phyloP scores from a whole-genome alignment of 2,888 invertebrate genomes.

The Epinotia brunnichana region DNA sequence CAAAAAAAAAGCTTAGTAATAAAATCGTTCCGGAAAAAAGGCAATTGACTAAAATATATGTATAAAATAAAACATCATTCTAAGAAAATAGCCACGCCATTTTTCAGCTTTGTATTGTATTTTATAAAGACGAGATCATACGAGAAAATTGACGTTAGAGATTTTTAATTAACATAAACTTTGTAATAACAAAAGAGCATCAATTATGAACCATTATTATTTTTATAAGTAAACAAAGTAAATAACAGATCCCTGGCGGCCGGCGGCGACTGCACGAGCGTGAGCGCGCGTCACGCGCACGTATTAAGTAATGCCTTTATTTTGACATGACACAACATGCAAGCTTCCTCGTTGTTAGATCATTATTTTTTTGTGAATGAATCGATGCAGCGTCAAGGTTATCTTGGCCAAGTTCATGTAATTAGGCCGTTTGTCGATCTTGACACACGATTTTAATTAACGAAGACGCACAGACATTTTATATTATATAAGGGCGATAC shows the following conservation, averaged over 20 bases:
- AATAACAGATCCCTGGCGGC: slow-evolving; percentile 44
- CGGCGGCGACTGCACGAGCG: slow-evolving; percentile 45
- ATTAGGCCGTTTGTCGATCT: slow-evolving; percentile 37
- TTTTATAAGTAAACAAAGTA: background rate
- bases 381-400: slow-evolving; percentile 52
- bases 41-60: too few species aligned
- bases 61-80: too few species aligned
- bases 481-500: slow-evolving; percentile 8
- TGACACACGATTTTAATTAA: slow-evolving; percentile 42
- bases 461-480: slow-evolving; percentile 20
- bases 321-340: slow-evolving; percentile 57
- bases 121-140: too few species aligned
- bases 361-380: slow-evolving; percentile 52
- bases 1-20: too few species aligned
- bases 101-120: too few species aligned
- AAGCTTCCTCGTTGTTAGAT: slow-evolving; percentile 62
- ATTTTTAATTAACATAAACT: background rate
- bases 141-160: too few species aligned
- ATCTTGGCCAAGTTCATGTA: slow-evolving; percentile 47
- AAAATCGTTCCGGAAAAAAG: too few species aligned
- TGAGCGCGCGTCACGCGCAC: slow-evolving; percentile 60
- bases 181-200: background rate
- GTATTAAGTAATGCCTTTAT: slow-evolving; percentile 62
- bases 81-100: too few species aligned
- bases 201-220: slow-evolving; percentile 1